Conservation (phyloP, 2,888 invertebrate species). For the Aplocera efformata region DNA sequence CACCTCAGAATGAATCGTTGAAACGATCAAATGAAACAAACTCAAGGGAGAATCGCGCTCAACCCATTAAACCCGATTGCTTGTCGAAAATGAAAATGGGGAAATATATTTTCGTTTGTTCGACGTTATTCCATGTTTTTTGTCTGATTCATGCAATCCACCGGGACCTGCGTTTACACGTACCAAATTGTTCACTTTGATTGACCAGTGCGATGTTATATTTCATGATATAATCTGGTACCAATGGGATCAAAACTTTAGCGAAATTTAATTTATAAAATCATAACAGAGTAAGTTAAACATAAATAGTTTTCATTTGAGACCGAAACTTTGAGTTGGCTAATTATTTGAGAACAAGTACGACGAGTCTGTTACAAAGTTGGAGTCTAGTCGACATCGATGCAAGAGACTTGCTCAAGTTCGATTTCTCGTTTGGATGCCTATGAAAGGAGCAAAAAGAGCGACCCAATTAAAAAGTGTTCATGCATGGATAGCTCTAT, state of each 20-base stretch:
- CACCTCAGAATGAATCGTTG: constrained; percentile 53
- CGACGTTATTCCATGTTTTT: constrained; percentile 60
- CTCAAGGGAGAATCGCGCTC: constrained; percentile 72
- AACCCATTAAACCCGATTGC: constrained; percentile 74
- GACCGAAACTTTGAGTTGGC: constrained; percentile 19
- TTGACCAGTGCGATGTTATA: constrained; percentile 36
- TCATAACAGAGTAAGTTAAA: constrained; percentile 11
- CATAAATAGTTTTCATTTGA: constrained; percentile 26
- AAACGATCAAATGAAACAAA: constrained; percentile 68
- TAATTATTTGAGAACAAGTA: constrained; percentile 29
- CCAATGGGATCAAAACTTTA: constrained; percentile 2
- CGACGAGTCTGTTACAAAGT: constrained; percentile 20
- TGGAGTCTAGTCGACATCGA: constrained; percentile 22
- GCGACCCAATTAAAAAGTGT: constrained; percentile 77
- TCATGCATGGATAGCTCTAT: constrained; percentile 74
- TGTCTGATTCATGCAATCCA: constrained; percentile 65
- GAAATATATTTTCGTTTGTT: constrained; percentile 71
- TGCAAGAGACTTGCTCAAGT: constrained; percentile 51
- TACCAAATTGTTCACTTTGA: constrained; percentile 69
- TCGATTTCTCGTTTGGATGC: constrained; percentile 64
- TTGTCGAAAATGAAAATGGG: constrained; percentile 76
- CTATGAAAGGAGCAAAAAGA: constrained; percentile 66
- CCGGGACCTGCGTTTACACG: constrained; percentile 64
- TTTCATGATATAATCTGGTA: background rate
- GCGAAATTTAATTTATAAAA: constrained; percentile 13